A percentile compares a stretch with the other conserved stretches of the same genome.
Conservation (phyloP, 2,113 vertebrate species). For the Mus musculus region DNA sequence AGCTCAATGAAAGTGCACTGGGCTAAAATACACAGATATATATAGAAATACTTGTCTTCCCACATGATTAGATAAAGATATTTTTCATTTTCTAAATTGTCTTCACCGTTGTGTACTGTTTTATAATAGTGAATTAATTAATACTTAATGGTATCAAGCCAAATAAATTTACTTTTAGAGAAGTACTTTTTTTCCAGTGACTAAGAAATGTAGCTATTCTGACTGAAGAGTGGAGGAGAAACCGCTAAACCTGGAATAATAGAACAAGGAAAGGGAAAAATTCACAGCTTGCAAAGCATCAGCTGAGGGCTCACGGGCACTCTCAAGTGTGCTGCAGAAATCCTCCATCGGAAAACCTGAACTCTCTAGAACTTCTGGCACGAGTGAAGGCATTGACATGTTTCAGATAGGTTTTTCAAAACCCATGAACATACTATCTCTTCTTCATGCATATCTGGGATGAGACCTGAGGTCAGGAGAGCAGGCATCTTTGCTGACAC, state of each 20-base stretch:
- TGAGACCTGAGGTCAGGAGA: neutral
- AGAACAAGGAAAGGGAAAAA: neutral
- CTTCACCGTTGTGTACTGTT: neutral
- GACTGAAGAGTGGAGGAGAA: slow-evolving; percentile 1
- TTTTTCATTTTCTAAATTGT: neutral
- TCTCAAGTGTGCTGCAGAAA: neutral
- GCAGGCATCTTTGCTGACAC: neutral
- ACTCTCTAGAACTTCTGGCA: neutral
- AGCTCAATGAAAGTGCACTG: neutral
- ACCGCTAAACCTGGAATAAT: neutral
- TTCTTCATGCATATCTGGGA: neutral
- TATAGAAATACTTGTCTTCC: neutral
- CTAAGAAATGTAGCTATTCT: neutral
- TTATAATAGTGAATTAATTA: neutral
- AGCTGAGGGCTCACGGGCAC: neutral
- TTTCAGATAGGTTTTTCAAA: neutral
- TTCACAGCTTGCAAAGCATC: neutral
- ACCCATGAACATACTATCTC: neutral
- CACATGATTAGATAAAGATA: neutral
- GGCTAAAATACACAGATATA: slow-evolving; percentile 3
- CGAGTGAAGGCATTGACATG: neutral
- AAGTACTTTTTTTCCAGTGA: neutral
- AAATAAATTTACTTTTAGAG: slow-evolving; percentile 12
- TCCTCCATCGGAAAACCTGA: neutral
- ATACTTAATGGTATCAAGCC: neutral